Evolutionary conservation across 2,888 invertebrate genomes (phyloP).

Genomic region (Troglohyphantes excavatus): DNA sequence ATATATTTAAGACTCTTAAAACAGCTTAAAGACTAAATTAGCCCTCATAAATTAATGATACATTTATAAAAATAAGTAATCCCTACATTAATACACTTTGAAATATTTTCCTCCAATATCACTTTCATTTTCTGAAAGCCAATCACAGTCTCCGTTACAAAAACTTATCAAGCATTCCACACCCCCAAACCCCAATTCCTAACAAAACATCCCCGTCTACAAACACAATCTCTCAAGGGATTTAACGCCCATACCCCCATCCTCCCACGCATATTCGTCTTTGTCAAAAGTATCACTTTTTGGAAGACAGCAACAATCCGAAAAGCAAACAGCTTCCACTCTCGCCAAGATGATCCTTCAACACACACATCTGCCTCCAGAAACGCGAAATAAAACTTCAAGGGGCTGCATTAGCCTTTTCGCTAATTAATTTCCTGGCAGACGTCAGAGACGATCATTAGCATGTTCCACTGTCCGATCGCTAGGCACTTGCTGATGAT

Average conservation of each 20-base stretch:
- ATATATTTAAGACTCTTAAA: too few species aligned
- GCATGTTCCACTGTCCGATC: slow-evolving; percentile 13
- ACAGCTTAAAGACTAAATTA: too few species aligned
- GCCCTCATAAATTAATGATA: too few species aligned
- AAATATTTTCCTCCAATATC: too few species aligned
- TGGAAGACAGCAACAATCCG: slow-evolving; percentile 20
- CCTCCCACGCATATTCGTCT: neutral
- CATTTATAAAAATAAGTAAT: too few species aligned
- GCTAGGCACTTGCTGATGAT: slow-evolving; percentile 8
- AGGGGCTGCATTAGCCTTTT: neutral
- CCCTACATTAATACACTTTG: too few species aligned
- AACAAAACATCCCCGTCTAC: neutral
- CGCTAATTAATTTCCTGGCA: slow-evolving; percentile 37
- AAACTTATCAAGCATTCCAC: too few species aligned
- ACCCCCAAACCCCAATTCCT: neutral
- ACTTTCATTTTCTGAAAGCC: too few species aligned
- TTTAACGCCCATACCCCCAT: neutral
- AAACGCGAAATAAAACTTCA: neutral
- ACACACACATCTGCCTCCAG: neutral
- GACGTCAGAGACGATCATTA: slow-evolving; percentile 14
- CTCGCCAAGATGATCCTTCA: neutral
- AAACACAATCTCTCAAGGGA: neutral
- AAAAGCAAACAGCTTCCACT: slow-evolving; percentile 23
- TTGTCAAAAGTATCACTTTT: slow-evolving; percentile 8
- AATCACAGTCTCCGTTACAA: too few species aligned